Evolutionary conservation across 2,888 invertebrate species (phyloP).

Genomic region (Hydrotaea diabolus): DNA sequence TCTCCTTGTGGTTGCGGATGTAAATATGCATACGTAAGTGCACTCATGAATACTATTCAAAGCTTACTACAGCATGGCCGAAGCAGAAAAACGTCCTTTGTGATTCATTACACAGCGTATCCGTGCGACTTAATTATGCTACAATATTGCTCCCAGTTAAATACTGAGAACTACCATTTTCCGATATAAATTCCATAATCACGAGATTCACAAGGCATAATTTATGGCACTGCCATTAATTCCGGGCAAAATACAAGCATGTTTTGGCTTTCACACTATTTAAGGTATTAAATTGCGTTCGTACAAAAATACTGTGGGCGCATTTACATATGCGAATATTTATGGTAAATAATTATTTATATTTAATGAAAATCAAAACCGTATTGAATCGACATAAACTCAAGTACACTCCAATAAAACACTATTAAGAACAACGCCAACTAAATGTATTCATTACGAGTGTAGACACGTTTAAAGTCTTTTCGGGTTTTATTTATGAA

Average conservation of each 20-base stretch:
- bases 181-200: conserved; percentile 21
- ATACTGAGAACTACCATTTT: background rate
- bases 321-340: background rate
- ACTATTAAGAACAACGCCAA: no score
- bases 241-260: background rate
- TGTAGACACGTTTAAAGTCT: no score
- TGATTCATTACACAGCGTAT: conserved; percentile 9
- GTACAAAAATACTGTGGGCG: background rate
- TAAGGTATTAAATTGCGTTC: conserved; percentile 8
- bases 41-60: no score
- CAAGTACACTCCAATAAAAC: no score
- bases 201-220: conserved; percentile 5
- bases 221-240: conserved; percentile 19
- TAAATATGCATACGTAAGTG: no score
- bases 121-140: conserved; percentile 17
- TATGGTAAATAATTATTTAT: background rate
- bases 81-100: background rate
- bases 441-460: no score
- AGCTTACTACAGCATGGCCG: no score
- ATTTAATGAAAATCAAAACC: background rate
- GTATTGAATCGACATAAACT: no score
- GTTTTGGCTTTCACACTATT: background rate
- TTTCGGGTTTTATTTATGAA: no score
- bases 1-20: no score
- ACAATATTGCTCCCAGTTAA: conserved; percentile 6